Conservation (phyloP, 2,797 vertebrate species). For the Phalanger gymnotis region DNA sequence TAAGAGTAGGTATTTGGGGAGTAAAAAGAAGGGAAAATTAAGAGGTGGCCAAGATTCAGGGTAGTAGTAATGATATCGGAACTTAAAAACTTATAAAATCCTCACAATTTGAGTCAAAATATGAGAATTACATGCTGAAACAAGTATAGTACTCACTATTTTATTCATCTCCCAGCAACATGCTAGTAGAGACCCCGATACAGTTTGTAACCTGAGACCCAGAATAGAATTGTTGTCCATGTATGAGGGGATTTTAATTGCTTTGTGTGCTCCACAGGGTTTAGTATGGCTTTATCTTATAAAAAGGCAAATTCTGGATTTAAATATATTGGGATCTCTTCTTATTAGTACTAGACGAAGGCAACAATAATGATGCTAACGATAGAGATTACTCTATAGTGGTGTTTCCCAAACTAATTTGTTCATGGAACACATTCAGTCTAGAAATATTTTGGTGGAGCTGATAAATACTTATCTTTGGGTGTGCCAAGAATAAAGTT, state of each 20-base stretch:
- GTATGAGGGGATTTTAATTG: not conserved
- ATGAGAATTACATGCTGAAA: not conserved
- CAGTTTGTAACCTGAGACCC: not conserved
- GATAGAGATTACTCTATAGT: not conserved
- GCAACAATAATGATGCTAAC: not conserved
- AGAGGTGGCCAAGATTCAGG: not conserved
- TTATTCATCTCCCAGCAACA: not conserved
- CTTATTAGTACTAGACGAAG: not conserved
- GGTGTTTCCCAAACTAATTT: not conserved
- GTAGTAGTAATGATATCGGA: not conserved
- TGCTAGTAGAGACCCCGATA: not conserved
- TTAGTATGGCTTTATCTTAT: not conserved
- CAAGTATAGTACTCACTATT: not conserved
- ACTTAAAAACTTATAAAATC: not conserved
- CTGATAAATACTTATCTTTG: not conserved
- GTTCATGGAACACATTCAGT: not conserved
- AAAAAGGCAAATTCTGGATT: not conserved
- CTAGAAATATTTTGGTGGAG: not conserved
- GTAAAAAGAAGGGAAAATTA: not conserved
- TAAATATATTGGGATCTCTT: not conserved
- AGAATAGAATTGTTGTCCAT: not conserved
- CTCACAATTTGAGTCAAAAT: not conserved
- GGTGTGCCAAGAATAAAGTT: not conserved
- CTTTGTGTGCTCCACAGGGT: not conserved
- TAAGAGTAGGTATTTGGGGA: not conserved